Evolutionary conservation across 2,888 invertebrate genomes (phyloP), one percentile per base, ranked within the genome.

Genomic region (Sepiola atlantica): DNA sequence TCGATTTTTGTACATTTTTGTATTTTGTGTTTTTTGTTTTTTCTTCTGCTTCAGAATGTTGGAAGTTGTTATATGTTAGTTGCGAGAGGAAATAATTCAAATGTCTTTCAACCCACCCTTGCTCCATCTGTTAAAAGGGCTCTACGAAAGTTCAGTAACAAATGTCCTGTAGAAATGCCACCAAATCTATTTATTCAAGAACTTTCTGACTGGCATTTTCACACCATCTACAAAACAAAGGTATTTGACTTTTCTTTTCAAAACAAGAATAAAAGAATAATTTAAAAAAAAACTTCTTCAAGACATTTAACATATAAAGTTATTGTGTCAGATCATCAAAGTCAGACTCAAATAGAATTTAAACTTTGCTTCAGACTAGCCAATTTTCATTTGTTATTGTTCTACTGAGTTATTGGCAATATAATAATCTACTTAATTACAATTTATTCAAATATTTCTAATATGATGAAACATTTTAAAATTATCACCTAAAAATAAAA

Each of bases 141-240:
- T 16, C 77, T 77, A n/a, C 77, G 14, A 77, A 77, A 77, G 14
- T 77, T 16, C 77, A n/a, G 32, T 16, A 77, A n/a, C n/a, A 77
- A 77, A 77, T 32, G 32, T 77, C 77, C 77, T 77, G n/a, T 77
- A n/a, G n/a, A 77, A 77, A 77, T 77, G 77, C 77, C 77, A 77
- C n/a, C 12, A n/a, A 77, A 77, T 77, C 16, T 14, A 32, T 16
- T 77, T 77, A 14, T 77, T n/a, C 77, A n/a, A 77, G 77, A 77
- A 77, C 77, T 77, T 16, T n/a, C 77, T 2, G 77, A 77, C 16
- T 77, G 77, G 77, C 77, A 77, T 77, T 77, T 77, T n/a, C 16
- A 16, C 14, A 77, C 77, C 16, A 77, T 77, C n/a, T 77, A 77
- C 32, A 77, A 77, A 77, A 77, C n/a, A 77, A n/a, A 77, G 77